Evolutionary conservation across 2,888 invertebrate genomes (phyloP).

Genomic region (Ectemnius continuus): DNA sequence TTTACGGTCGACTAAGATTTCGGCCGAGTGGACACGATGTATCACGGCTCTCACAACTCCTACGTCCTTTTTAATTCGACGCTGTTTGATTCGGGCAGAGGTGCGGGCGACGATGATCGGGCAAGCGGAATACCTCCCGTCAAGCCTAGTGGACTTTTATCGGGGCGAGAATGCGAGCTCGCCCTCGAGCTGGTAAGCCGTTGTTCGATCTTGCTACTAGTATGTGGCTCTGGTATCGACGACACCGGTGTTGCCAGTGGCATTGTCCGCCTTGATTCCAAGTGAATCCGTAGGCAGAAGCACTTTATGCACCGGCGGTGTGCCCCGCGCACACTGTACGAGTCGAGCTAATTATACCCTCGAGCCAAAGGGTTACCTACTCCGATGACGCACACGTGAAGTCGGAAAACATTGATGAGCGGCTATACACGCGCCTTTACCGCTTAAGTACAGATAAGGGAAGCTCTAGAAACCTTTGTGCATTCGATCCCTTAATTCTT

Average conservation of each 20-base stretch:
- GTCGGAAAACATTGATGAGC: constrained; percentile 58
- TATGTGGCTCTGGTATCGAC: no score
- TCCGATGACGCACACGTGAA: constrained; percentile 55
- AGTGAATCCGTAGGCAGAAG: constrained; percentile 50
- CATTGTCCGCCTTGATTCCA: constrained; percentile 47
- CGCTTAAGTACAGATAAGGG: constrained; percentile 9
- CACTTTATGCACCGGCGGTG: constrained; percentile 23
- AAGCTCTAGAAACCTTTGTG: no score
- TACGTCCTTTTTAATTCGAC: neutral
- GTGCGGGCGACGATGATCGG: no score
- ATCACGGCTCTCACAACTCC: constrained; percentile 2
- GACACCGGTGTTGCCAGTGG: constrained; percentile 8
- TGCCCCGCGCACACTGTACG: constrained; percentile 28
- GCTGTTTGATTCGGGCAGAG: no score
- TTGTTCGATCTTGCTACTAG: no score
- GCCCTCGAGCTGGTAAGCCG: no score
- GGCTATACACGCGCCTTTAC: constrained; percentile 39
- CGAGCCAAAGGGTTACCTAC: constrained; percentile 50
- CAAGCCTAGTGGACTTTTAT: no score
- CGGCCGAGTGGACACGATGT: constrained; percentile 41
- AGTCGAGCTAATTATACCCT: constrained; percentile 58
- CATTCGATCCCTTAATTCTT: no score
- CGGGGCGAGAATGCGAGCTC: no score
- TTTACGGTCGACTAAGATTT: constrained; percentile 52
- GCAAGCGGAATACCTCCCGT: no score